Evolutionary conservation across 2,113 vertebrate genomes (phyloP).

Genomic region (Salvelinus fontinalis): DNA sequence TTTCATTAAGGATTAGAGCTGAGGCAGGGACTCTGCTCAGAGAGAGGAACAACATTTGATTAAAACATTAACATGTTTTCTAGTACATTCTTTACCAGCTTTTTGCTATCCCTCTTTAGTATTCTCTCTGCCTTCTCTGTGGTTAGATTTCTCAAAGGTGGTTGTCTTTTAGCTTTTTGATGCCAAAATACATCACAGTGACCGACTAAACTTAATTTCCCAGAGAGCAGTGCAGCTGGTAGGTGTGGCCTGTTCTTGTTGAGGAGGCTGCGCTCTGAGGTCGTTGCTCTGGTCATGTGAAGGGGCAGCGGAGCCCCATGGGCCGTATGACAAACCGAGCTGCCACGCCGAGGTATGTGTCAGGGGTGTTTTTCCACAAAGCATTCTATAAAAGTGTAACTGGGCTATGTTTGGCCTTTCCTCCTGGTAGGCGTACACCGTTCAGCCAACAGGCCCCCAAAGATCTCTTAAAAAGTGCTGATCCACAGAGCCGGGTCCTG

Average conservation of each 20-base stretch:
- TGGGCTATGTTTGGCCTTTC: constrained; percentile 78
- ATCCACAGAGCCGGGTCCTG: constrained; percentile 65
- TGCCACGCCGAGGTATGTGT: constrained; percentile 76
- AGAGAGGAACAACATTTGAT: constrained; percentile 21
- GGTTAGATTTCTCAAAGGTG: constrained; percentile 34
- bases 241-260: constrained; percentile 61
- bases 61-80: constrained; percentile 27
- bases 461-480: constrained; percentile 81
- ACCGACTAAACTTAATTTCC: constrained; percentile 59
- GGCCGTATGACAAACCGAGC: constrained; percentile 77
- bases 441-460: constrained; percentile 78
- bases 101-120: constrained; percentile 19
- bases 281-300: constrained; percentile 73
- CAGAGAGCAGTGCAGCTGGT: constrained; percentile 54
- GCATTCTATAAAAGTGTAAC: constrained; percentile 82
- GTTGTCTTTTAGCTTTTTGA: constrained; percentile 2
- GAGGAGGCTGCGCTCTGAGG: constrained; percentile 72
- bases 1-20: constrained; percentile 17
- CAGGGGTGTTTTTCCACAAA: constrained; percentile 83
- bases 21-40: neutral
- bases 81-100: neutral
- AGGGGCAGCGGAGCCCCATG: constrained; percentile 67
- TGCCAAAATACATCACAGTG: constrained; percentile 53
- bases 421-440: constrained; percentile 56
- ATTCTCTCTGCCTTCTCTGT: constrained; percentile 36